Evolutionary conservation across 2,797 vertebrate genomes (phyloP), one percentile per base, ranked within the genome.

Genomic region (Rachycentron canadum): DNA sequence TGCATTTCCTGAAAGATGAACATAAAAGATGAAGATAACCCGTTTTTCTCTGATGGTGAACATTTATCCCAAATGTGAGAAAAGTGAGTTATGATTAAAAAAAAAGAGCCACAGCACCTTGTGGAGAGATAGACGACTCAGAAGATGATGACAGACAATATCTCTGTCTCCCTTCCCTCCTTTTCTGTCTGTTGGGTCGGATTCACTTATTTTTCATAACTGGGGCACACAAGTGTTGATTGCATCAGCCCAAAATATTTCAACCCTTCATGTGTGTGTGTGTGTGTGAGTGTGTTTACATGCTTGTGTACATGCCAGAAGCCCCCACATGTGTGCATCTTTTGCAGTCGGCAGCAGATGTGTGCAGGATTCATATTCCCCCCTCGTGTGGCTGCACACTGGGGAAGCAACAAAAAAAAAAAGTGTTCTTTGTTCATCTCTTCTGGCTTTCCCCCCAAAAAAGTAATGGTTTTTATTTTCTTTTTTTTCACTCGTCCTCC

Each of bases 271-370:
- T 26, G 67, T 64, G 57, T 73, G 63, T 68, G 30, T 65, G 57
- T 30, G 8, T 28, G 13, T 0, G 5, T 47, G 49, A 0, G 3
- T 61, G 53, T 78, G 62, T 82, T 60, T 61, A 13, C 2, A 3
- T 71, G 21, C 17, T 45, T 82, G 76, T 64, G 43, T 32, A 28
- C 52, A 23, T 72, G 69, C 68, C 59, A 58, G 3, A 59, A 62
- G 30, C 70, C 52, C 23, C 60, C 57, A 53, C 41, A 19, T 52
- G 67, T 81, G 75, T 69, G 66, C 71, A 57, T 83, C 36, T 69
- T 55, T 28, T 66, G 53, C 67, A n/a, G 50, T 40, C 12, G 79
- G 88, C 87, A 84, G 71, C 77, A 82, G 79, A 89, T 84, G 67
- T 76, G 73, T 80, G 49, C 23, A 66, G 50, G 63, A 61, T 73